These are phyloP conservation scores for Osmerus eperlanus DNA, from an alignment of 2,113 vertebrate genomes.

Conservation along the genomic window DNA sequence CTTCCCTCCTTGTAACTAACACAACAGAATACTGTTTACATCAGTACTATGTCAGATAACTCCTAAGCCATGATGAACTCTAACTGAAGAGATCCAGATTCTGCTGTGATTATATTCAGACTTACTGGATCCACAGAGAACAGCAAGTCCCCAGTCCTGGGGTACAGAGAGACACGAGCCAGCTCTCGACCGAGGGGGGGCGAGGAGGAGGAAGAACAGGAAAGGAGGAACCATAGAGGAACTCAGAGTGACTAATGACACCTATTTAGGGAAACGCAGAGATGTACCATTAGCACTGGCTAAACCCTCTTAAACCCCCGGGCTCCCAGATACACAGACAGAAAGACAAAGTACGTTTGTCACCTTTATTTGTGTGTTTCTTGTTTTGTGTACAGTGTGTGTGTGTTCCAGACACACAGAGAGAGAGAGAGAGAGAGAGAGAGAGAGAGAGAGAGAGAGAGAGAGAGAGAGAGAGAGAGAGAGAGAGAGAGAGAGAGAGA, in stretches of 20 bases:
- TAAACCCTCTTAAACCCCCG: conserved; percentile 21
- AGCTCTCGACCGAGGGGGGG: too few species aligned
- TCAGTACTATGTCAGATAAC: too few species aligned
- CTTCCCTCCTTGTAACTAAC: background rate
- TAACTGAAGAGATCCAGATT: background rate
- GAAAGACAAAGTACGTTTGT: background rate
- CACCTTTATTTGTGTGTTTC: background rate
- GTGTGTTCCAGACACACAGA: background rate
- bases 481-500: conserved; percentile 9
- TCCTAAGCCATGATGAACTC: too few species aligned
- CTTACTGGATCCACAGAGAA: background rate
- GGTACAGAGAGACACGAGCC: too few species aligned
- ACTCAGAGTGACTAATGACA: conserved; percentile 39
- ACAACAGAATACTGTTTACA: too few species aligned
- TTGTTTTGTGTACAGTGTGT: background rate
- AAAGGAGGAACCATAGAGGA: conserved; percentile 35
- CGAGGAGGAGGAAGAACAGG: background rate
- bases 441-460: too few species aligned
- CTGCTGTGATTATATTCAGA: background rate
- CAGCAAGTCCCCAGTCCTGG: background rate
- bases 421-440: too few species aligned
- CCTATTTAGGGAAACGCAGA: conserved; percentile 37
- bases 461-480: background rate
- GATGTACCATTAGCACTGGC: conserved; percentile 50
- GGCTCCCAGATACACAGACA: conserved; percentile 2